Evolutionary conservation across 2,113 vertebrate species (phyloP), one percentile per base, ranked within the genome.

Genomic region (Pongo pygmaeus): DNA sequence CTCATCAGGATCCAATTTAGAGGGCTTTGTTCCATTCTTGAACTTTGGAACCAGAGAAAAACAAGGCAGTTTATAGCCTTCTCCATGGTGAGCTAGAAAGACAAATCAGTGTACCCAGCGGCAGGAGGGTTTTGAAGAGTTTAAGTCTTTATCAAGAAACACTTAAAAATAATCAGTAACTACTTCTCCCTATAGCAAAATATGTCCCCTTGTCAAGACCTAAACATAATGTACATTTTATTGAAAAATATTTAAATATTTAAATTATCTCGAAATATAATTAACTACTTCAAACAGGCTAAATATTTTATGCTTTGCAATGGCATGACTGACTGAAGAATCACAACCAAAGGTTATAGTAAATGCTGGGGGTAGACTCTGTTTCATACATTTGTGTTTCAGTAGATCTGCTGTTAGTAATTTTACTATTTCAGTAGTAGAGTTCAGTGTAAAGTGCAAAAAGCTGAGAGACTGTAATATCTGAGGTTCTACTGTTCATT

Each of bases 1-100:
- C 99, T 99, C 99, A 99, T 99, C 99, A 99, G 99, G 99, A 99
- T 99, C 99, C 99, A 99, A 99, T 99, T 99, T 99, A 99, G 99
- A 99, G 99, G 98, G 98, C 99, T 99, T 99, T 99, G 99, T 99
- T 99, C 99, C 99, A 98, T 98, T 99, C 99, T 99, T 99, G 98
- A 99, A 99, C 99, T 99, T 98, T 98, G 98, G 98, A 99, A 98
- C 98, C 98, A 98, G 98, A 99, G 98, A 98, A 99, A 97, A 99
- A 98, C 98, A 98, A 98, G 98, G 98, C 98, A 98, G 98, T 98
- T 98, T 98, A 97, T 98, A 97, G 98, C 98, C 98, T 98, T 99
- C 98, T 98, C 95, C 84, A 91, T 97, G 89, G 97, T 98, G 97
- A 98, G 96, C 98, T 97, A 93, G 98, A 98, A 98, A 99, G 98